phyloP scores from a whole-genome alignment of 1,140 invertebrate genomes.

The Drosophila punjabiensis region DNA sequence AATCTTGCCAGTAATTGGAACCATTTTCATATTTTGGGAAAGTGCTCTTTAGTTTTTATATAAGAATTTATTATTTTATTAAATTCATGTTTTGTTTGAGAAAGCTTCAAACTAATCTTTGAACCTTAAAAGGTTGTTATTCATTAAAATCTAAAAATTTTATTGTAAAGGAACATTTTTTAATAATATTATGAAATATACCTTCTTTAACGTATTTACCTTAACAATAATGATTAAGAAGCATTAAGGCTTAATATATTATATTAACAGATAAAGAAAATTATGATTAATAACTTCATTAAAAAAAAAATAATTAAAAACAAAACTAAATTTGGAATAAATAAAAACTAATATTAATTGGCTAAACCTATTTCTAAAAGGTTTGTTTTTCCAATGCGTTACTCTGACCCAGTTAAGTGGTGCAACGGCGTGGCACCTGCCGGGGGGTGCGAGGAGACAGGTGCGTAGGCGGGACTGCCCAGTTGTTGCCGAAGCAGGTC shows the following conservation, averaged over 20 bases:
- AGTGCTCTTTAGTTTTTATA: no score
- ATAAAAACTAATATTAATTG: not conserved
- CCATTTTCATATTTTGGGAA: no score
- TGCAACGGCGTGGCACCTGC: constrained; percentile 14
- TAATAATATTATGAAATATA: not conserved
- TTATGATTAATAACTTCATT: no score
- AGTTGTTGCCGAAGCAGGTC: constrained; percentile 49
- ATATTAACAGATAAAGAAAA: no score
- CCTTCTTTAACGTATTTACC: not conserved
- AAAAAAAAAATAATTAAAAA: no score
- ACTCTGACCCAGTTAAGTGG: constrained; percentile 42
- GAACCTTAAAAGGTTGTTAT: no score
- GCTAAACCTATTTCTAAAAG: not conserved
- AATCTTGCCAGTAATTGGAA: no score
- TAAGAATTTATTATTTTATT: no score
- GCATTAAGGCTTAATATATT: no score
- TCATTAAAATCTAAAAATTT: not conserved
- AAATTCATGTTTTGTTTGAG: no score
- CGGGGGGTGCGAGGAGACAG: constrained; percentile 11
- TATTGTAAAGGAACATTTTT: not conserved
- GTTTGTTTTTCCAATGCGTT: not conserved
- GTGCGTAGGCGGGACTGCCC: constrained; percentile 29
- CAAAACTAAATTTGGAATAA: no score
- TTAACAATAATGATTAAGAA: not conserved
- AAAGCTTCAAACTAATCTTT: no score